phyloP scores from a whole-genome alignment of 2,888 invertebrate genomes.

The Autographa gamma region DNA sequence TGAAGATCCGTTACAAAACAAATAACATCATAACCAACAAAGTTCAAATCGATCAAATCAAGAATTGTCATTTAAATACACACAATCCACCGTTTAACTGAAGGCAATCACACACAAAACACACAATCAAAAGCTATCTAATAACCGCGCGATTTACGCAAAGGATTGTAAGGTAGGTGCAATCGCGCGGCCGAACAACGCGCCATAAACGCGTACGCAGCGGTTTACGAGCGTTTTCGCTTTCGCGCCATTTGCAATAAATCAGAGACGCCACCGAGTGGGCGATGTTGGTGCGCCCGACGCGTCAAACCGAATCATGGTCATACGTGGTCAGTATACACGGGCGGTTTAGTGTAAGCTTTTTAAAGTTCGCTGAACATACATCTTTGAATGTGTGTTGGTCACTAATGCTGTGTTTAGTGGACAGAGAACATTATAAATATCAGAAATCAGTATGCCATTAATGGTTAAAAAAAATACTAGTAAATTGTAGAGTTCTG shows the following conservation, averaged over 20 bases:
- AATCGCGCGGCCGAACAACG: slow-evolving; percentile 81
- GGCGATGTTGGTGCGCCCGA: slow-evolving; percentile 74
- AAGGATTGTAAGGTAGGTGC: slow-evolving; percentile 73
- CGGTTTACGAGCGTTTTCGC: slow-evolving; percentile 87
- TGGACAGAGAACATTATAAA: too few species aligned
- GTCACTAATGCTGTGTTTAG: too few species aligned
- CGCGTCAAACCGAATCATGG: slow-evolving; percentile 75
- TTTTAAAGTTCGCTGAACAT: too few species aligned
- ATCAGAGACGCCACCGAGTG: slow-evolving; percentile 83
- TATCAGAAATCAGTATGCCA: too few species aligned
- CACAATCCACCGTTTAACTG: slow-evolving; percentile 41
- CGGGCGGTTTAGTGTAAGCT: slow-evolving; percentile 51
- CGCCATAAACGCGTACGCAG: slow-evolving; percentile 79
- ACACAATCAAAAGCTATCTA: slow-evolving; percentile 71
- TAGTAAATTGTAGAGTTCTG: too few species aligned
- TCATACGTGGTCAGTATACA: slow-evolving; percentile 62
- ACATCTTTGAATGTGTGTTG: too few species aligned
- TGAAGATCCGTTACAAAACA: not conserved
- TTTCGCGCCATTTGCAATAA: slow-evolving; percentile 88
- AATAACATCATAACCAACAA: not conserved
- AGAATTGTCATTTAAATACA: not conserved
- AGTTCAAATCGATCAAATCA: slow-evolving; percentile 6
- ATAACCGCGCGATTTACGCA: slow-evolving; percentile 72
- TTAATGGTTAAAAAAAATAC: too few species aligned
- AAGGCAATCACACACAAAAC: slow-evolving; percentile 42